Percentiles rank a stretch among this genome's conserved stretches.
Evolutionary conservation across 2,113 vertebrate genomes (phyloP).

Genomic region (Xiphophorus hellerii): DNA sequence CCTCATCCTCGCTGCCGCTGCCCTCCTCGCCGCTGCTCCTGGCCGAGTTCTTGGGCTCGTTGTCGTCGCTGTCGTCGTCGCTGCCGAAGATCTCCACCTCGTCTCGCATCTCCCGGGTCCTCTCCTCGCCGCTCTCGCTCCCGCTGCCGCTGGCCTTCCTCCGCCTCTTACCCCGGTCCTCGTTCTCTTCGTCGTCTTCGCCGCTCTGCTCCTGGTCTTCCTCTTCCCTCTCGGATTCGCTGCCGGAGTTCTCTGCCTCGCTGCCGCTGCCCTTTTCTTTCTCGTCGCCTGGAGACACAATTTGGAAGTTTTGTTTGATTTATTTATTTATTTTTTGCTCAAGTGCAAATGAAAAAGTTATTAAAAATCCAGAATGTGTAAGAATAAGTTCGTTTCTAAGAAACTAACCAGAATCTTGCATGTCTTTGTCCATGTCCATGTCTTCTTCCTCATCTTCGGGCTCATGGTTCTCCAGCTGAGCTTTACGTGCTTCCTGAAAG

Average conservation of each 20-base stretch:
- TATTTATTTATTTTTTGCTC: not conserved
- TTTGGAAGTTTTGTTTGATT: not conserved
- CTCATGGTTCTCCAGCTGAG: slow-evolving; percentile 95
- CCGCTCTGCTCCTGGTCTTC: slow-evolving; percentile 61
- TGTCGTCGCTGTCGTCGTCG: slow-evolving; percentile 85
- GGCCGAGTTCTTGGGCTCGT: slow-evolving; percentile 74
- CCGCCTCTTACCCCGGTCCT: slow-evolving; percentile 48
- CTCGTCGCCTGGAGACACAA: slow-evolving; percentile 82
- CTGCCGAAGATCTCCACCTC: slow-evolving; percentile 95
- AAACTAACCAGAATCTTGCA: slow-evolving; percentile 85
- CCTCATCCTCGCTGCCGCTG: slow-evolving; percentile 75
- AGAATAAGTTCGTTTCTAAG: not conserved
- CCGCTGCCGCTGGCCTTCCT: slow-evolving; percentile 83
- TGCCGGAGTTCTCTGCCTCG: slow-evolving; percentile 81
- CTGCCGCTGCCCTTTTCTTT: slow-evolving; percentile 88
- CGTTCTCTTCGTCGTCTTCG: slow-evolving; percentile 69
- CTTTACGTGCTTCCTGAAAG: slow-evolving; percentile 88
- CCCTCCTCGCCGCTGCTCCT: slow-evolving; percentile 77
- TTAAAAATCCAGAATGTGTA: not conserved
- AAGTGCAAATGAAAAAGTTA: not conserved
- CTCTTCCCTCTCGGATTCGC: slow-evolving; percentile 81
- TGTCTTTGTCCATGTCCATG: slow-evolving; percentile 84
- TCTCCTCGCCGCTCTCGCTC: slow-evolving; percentile 83
- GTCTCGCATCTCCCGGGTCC: slow-evolving; percentile 83
- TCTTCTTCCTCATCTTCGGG: slow-evolving; percentile 94